Base-by-base conservation (phyloP, 1,140 invertebrate genomes). In the Monochamus saltuarius region DNA sequence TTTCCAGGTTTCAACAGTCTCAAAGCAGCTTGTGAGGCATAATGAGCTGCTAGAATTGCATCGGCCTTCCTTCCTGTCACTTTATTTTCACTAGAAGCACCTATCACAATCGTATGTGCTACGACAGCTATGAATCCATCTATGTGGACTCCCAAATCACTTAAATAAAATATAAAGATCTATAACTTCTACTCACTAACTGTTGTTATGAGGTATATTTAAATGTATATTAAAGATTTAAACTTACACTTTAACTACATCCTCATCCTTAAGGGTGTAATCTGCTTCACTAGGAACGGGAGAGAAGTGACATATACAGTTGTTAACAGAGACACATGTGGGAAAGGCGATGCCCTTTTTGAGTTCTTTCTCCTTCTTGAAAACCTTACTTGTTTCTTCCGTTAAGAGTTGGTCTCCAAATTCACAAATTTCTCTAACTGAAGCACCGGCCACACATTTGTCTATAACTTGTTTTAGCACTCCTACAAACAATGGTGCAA, bases 281-380 rank as follows among this genome's bases (percentile, higher is more conserved):
- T 97, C 94, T 43, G 89, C 81, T 80, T 99, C 97, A 80, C 89
- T 95, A 62, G 88, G 88, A 50, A 98, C 86, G 13, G 98, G 98
- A 43, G 96, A 98, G 78, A 91, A 99, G 76, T 99, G 97, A 77
- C 97, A 99, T 76, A 99, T 97, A 81, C 95, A 98, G 79, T 99
- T 99, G 79, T 99, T 99, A 8, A 99, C 90, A 17, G 97, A 99
- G 59, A 99, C 85, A 82, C 97, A 99, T 36, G 96, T 98, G 38
- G 98, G 98, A 79, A 99, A 99, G 38, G 97, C 97, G 74, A 99
- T 97, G 74, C 95, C 94, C 80, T 99, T 99, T 75, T 96, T 97
- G 65, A 98, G 82, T 65, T 98, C 94, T 77, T 99, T 99, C 74
- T 99, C 95, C 75, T 97, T 98, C 81, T 98, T 99, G 79, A 97